phyloP scores from a whole-genome alignment of 2,113 vertebrate species.

The Ranitomeya variabilis region DNA sequence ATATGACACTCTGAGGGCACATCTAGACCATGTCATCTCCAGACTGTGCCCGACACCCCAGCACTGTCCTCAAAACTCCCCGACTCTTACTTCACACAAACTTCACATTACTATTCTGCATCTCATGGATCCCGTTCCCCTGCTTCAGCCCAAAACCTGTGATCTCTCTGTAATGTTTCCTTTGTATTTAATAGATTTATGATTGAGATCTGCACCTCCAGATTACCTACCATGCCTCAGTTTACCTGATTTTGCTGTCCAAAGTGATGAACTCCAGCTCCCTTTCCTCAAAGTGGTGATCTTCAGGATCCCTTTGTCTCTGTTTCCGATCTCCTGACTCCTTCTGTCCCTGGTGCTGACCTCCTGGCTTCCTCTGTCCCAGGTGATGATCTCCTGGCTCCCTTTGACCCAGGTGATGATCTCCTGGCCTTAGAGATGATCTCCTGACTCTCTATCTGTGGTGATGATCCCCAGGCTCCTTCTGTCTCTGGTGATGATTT shows the following conservation, averaged over 20 bases:
- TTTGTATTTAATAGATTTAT: background rate
- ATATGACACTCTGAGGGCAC: background rate
- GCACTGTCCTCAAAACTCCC: background rate
- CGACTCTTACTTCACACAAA: background rate
- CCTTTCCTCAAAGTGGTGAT: background rate
- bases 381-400: too few relatives aligned
- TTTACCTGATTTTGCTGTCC: background rate
- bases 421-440: too few relatives aligned
- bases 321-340: background rate
- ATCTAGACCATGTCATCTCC: background rate
- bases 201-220: background rate
- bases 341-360: background rate
- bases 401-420: too few relatives aligned
- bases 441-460: background rate
- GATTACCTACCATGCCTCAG: background rate
- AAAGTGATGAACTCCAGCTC: background rate
- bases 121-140: too few relatives aligned
- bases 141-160: too few relatives aligned
- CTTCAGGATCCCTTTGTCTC: background rate
- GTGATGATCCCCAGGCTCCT: background rate
- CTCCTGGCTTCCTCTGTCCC: too few relatives aligned
- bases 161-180: background rate
- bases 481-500: too few relatives aligned
- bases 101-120: background rate
- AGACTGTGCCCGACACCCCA: background rate